These are phyloP conservation scores for Passer domesticus DNA, from an alignment of 2,113 vertebrate species.

Conservation along the genomic window DNA sequence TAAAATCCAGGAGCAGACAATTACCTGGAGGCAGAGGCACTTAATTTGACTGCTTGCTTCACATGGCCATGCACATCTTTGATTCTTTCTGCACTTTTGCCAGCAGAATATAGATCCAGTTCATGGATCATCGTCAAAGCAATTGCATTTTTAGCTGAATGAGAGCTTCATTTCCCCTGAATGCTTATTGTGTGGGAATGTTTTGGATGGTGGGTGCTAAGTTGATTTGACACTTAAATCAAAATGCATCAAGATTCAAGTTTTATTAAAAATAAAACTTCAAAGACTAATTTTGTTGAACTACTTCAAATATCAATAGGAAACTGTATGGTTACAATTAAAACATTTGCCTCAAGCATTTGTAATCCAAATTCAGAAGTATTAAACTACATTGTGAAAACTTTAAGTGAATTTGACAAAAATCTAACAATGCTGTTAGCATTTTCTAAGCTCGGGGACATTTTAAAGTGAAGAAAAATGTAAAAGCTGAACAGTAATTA, in stretches of 20 bases:
- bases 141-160: neutral
- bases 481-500: neutral
- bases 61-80: neutral
- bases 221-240: neutral
- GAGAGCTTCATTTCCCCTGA: neutral
- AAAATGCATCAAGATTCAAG: neutral
- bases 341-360: neutral
- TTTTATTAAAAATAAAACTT: slow-evolving; percentile 35
- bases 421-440: neutral
- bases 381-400: neutral
- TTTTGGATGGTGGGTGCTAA: neutral
- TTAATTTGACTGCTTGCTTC: neutral
- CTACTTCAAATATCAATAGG: neutral
- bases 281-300: neutral
- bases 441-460: neutral
- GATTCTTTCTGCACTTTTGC: neutral
- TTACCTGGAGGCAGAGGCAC: neutral
- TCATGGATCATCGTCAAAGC: neutral
- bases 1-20: neutral
- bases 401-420: neutral
- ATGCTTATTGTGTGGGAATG: neutral
- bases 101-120: neutral
- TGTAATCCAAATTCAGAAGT: neutral
- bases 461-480: slow-evolving; percentile 4
- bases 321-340: neutral